phyloP scores from a whole-genome alignment of 2,888 invertebrate species.

The Trichopria drosophilae region DNA sequence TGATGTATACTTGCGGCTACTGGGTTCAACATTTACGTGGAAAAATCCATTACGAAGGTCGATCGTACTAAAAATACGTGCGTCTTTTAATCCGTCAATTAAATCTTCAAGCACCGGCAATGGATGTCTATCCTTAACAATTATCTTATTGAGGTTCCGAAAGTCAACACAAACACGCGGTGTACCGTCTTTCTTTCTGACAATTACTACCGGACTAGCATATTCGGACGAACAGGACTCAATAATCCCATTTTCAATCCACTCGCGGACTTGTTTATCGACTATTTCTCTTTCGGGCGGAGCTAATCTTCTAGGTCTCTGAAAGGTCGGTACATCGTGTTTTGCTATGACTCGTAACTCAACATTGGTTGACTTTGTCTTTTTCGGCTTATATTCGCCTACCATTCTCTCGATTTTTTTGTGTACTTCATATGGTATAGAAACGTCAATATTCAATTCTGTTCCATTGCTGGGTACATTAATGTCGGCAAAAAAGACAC shows the following conservation, averaged over 20 bases:
- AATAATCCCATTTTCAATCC: background rate
- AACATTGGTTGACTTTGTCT: no score
- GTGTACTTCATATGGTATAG: background rate
- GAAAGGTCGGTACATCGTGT: slow-evolving; percentile 7
- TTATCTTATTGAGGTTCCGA: slow-evolving; percentile 3
- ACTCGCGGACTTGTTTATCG: slow-evolving; percentile 2
- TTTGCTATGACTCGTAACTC: slow-evolving; percentile 11
- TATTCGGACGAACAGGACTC: slow-evolving; percentile 7
- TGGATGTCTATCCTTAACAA: slow-evolving; percentile 13
- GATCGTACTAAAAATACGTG: slow-evolving; percentile 1
- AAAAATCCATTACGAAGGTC: slow-evolving; percentile 13
- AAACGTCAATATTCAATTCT: background rate
- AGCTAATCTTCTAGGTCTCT: slow-evolving; percentile 16
- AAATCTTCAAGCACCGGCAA: slow-evolving; percentile 9
- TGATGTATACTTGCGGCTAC: no score
- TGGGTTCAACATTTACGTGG: slow-evolving; percentile 6
- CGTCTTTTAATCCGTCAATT: slow-evolving; percentile 6
- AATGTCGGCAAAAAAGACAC: slow-evolving; percentile 2
- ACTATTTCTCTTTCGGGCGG: slow-evolving; percentile 3
- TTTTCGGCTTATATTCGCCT: background rate
- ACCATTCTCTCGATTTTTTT: slow-evolving; percentile 1
- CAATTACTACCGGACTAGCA: slow-evolving; percentile 9
- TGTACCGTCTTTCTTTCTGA: slow-evolving; percentile 8
- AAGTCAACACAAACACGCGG: slow-evolving; percentile 11
- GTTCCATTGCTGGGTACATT: no score